Evolutionary conservation across 2,113 vertebrate species (phyloP).

Genomic region (Ascaphus truei): DNA sequence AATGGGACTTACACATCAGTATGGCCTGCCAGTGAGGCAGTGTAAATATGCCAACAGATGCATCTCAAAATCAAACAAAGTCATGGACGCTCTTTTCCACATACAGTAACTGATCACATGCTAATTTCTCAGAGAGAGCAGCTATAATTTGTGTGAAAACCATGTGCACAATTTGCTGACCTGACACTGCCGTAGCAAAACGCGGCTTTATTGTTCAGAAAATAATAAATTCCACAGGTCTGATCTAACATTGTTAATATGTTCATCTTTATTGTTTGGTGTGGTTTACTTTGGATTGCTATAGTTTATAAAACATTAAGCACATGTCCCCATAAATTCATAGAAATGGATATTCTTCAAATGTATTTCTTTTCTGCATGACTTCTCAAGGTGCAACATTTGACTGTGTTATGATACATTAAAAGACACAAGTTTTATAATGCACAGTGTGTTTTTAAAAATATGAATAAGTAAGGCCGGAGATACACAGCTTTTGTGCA

Average conservation of each 20-base stretch:
- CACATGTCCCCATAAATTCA: no score
- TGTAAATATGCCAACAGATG: conserved; percentile 73
- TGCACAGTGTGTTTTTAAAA: no score
- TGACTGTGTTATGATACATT: background rate
- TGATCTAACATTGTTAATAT: conserved; percentile 42
- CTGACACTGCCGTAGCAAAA: conserved; percentile 61
- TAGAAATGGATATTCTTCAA: no score
- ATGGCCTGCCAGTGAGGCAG: conserved; percentile 67
- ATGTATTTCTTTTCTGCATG: no score
- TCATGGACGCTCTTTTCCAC: conserved; percentile 70
- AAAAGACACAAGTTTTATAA: background rate
- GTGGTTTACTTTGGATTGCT: conserved; percentile 31
- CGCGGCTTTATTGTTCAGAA: conserved; percentile 60
- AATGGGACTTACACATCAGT: conserved; percentile 66
- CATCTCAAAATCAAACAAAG: conserved; percentile 75
- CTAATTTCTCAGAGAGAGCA: conserved; percentile 70
- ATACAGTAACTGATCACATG: conserved; percentile 69
- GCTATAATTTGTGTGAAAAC: conserved; percentile 68
- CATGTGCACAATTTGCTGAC: conserved; percentile 71
- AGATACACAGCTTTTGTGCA: no score
- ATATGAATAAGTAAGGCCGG: no score
- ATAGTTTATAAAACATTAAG: conserved; percentile 43
- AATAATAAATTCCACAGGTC: conserved; percentile 41
- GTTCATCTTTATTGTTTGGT: conserved; percentile 47
- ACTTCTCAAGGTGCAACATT: no score